Base-by-base conservation (phyloP, 2,888 invertebrate genomes). In the Drosophila cognata region DNA sequence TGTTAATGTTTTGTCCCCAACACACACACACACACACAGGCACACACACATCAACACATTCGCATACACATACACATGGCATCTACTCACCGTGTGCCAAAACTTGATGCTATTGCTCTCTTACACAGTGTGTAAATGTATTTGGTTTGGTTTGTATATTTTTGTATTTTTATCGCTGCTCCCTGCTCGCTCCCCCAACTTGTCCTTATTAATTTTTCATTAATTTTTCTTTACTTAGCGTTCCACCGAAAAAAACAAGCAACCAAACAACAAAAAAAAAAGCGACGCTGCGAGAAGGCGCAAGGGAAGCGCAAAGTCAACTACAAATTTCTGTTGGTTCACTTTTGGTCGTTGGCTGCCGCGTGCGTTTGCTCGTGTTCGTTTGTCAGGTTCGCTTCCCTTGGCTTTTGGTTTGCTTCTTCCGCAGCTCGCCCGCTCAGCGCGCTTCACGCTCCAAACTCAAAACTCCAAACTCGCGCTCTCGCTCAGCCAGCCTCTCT, bases 131-230 rank as follows among this genome's bases (percentile, higher is more conserved):
- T 36, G 8, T 35, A 21, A 13, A 28, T 46, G 51, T 55, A 52
- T 74, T 35, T 60, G 41, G 38, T 13, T 59, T 59, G 18, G 25
- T 25, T 36, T 28, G 43, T 41, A 29, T 61, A 35, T 51, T 68
- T 33, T 16, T 51, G 38, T 62, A 41, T 55, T 68, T 74, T 52
- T 73, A 55, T 58, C 25, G 58, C 67, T 68, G 56, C 59, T 65
- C 10, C 62, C 50, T 18, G 64, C 55, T 66, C n/a, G 29, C 46
- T 55, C 16, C 62, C 33, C 53, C 29, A 52, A 21, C 66, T 69
- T 81, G 69, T 67, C 70, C 80, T 87, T 87, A 87, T 85, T 82
- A 85, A 87, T 82, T 74, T 84, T 84, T 70, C 71, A 89, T 78
- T 71, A 82, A 76, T 76, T 70, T 84, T 73, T 71, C 48, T 63